A percentile compares a stretch with the other conserved stretches of the same genome.
Conservation (phyloP, 2,888 invertebrate species). For the Dascillus cervinus region DNA sequence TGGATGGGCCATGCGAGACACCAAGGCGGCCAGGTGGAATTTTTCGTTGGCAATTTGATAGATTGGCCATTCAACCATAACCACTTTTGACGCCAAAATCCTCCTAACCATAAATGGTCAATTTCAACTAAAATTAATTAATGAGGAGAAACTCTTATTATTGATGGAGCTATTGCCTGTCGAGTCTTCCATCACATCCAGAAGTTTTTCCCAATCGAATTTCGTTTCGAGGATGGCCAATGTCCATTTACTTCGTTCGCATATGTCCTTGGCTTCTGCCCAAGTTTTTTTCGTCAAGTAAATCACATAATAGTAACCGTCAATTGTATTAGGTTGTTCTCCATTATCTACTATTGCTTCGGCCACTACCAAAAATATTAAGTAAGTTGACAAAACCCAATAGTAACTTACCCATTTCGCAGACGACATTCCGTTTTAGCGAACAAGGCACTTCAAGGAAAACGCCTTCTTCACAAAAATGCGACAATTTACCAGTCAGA, state of each 20-base stretch:
- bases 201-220: conserved; percentile 1
- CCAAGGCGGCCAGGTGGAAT: conserved; percentile 44
- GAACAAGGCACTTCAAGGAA: conserved; percentile 2
- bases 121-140: conserved; percentile 2
- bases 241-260: conserved; percentile 1
- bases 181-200: not conserved
- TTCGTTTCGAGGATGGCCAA: conserved; percentile 3
- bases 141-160: too few relatives aligned
- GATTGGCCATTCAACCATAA: conserved; percentile 3
- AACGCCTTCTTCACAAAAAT: conserved; percentile 2
- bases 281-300: not conserved
- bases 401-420: conserved; percentile 1
- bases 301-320: conserved; percentile 1
- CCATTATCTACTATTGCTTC: too few relatives aligned
- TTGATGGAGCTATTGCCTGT: too few relatives aligned
- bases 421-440: conserved; percentile 3
- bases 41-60: not conserved
- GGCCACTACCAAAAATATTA: not conserved
- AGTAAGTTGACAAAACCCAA: not conserved
- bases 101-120: conserved; percentile 3
- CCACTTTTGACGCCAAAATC: conserved; percentile 3
- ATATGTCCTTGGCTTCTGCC: not conserved
- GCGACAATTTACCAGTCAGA: not conserved
- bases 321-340: too few relatives aligned
- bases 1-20: conserved; percentile 14